A percentile compares a stretch with the other conserved stretches of the same genome.
Conservation (phyloP, 1,140 invertebrate species). For the Grapholita molesta region DNA sequence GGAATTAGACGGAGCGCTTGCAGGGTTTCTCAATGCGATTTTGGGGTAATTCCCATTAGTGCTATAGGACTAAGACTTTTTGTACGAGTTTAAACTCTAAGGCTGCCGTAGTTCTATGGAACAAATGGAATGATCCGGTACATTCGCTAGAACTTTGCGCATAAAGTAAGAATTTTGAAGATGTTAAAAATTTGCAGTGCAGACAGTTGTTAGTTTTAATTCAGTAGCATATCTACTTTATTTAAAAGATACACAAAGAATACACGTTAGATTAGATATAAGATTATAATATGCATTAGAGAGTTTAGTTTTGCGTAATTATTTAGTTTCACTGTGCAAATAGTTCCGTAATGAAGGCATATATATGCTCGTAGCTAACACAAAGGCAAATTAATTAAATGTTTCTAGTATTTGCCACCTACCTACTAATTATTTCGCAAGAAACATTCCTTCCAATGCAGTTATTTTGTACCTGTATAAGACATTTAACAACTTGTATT, state of each 20-base stretch:
- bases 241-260: too few species aligned
- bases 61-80: conserved; percentile 2
- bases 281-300: background rate
- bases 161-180: background rate
- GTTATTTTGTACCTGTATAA: conserved; percentile 5
- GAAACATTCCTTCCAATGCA: conserved; percentile 23
- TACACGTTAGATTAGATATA: conserved; percentile 7
- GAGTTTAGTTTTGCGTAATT: background rate
- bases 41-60: conserved; percentile 1
- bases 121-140: background rate
- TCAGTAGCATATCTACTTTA: background rate
- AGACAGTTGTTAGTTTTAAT: conserved; percentile 5
- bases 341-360: background rate
- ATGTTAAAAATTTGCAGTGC: background rate
- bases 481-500: conserved; percentile 10
- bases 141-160: too few species aligned
- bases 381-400: background rate
- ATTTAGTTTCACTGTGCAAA: background rate
- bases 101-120: conserved; percentile 1
- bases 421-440: conserved; percentile 23
- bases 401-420: conserved; percentile 17
- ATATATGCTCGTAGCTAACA: background rate
- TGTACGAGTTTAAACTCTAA: background rate
- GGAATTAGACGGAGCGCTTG: background rate
- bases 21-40: conserved; percentile 3